phyloP scores from a whole-genome alignment of 2,888 invertebrate genomes.

The Muscina levida region DNA sequence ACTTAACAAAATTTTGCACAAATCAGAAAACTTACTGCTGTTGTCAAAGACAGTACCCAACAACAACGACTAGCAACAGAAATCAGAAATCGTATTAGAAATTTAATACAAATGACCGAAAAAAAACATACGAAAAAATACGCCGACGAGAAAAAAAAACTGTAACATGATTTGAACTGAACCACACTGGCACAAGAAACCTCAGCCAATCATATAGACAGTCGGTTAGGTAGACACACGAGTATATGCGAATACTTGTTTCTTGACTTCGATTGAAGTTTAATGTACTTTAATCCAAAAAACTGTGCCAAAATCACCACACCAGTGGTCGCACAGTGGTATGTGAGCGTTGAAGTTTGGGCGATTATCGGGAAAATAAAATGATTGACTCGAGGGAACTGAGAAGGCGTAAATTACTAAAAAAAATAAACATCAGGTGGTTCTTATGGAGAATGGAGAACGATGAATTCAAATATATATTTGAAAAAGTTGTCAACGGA shows the following conservation, averaged over 20 bases:
- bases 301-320: background rate
- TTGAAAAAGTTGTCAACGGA: too few relatives aligned
- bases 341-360: too few relatives aligned
- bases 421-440: too few relatives aligned
- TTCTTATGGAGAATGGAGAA: too few relatives aligned
- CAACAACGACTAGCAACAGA: constrained; percentile 1
- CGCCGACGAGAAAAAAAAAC: constrained; percentile 23
- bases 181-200: background rate
- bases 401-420: too few relatives aligned
- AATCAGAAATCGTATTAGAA: constrained; percentile 29
- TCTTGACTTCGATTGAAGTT: constrained; percentile 13
- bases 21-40: constrained; percentile 22
- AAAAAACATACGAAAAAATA: constrained; percentile 31
- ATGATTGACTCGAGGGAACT: too few relatives aligned
- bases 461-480: too few relatives aligned
- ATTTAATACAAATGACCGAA: constrained; percentile 51
- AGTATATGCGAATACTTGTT: too few relatives aligned
- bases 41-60: constrained; percentile 1
- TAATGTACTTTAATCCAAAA: background rate
- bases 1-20: constrained; percentile 7
- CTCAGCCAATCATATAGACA: constrained; percentile 9
- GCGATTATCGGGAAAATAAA: too few relatives aligned
- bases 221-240: too few relatives aligned
- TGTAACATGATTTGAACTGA: constrained; percentile 12
- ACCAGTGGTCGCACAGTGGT: background rate